phyloP scores from a whole-genome alignment of 1,140 invertebrate species.

The Oncopodura yosiiana region DNA sequence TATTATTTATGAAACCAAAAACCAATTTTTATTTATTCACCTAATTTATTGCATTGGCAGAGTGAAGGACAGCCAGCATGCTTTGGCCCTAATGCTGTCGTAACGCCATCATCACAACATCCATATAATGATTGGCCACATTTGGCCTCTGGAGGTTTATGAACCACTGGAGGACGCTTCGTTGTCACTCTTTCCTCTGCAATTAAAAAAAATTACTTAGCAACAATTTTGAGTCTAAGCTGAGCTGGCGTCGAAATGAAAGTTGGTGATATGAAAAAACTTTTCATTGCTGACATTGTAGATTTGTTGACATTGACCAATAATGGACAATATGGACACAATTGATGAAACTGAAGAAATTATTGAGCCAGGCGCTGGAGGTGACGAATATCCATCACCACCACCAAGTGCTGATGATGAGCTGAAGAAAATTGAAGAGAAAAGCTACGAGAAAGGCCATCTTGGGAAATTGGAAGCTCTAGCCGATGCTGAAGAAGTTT shows the following conservation, averaged over 20 bases:
- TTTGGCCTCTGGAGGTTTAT: conserved; percentile 33
- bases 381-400: background rate
- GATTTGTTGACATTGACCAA: background rate
- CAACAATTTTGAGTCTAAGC: too few relatives aligned
- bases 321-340: background rate
- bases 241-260: too few relatives aligned
- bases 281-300: too few relatives aligned
- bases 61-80: conserved; percentile 66
- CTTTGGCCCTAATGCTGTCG: conserved; percentile 64
- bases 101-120: conserved; percentile 81
- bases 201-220: conserved; percentile 8
- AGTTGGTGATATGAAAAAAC: too few relatives aligned
- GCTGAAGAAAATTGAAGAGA: background rate
- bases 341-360: background rate
- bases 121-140: conserved; percentile 65
- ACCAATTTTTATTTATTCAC: too few relatives aligned
- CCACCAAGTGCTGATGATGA: conserved; percentile 6
- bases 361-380: background rate
- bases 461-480: conserved; percentile 6
- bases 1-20: too few relatives aligned
- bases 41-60: conserved; percentile 58
- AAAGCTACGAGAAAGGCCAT: conserved; percentile 7
- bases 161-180: background rate
- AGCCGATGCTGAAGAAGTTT: conserved; percentile 1
- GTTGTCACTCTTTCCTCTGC: conserved; percentile 22